A percentile compares a stretch with the other conserved stretches of the same genome.
Evolutionary conservation across 2,888 invertebrate genomes (phyloP).

Genomic region (Hipparchia sbordonii): DNA sequence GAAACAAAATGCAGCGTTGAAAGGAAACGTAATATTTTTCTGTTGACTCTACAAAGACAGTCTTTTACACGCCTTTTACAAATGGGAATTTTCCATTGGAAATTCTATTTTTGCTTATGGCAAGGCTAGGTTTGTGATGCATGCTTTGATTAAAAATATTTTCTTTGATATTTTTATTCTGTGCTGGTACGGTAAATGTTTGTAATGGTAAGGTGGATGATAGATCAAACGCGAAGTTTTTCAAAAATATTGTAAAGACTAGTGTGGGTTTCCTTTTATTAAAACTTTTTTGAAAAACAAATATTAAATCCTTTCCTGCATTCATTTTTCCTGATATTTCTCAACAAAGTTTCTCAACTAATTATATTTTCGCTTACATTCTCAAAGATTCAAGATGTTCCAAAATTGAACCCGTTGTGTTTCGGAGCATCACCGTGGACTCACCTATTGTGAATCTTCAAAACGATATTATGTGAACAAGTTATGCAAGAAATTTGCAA

Average conservation of each 20-base stretch:
- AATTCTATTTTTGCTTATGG: constrained; percentile 13
- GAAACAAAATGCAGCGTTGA: no score
- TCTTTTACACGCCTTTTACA: constrained; percentile 19
- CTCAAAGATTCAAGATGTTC: no score
- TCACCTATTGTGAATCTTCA: no score
- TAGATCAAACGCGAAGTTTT: not conserved
- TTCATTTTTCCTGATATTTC: no score
- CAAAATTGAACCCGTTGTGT: no score
- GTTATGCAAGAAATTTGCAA: no score
- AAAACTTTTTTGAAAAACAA: not conserved
- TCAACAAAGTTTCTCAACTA: no score
- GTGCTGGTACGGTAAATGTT: not conserved
- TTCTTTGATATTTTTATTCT: constrained; percentile 8
- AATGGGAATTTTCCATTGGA: constrained; percentile 11
- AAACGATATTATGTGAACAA: no score
- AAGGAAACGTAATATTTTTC: not conserved
- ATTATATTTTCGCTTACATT: no score
- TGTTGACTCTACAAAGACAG: constrained; percentile 4
- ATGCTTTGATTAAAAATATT: constrained; percentile 8
- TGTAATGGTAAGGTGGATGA: not conserved
- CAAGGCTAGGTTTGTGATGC: constrained; percentile 2
- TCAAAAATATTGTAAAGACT: not conserved
- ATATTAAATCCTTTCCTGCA: no score
- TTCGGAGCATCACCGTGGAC: no score
- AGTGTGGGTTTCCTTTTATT: not conserved